Evolutionary conservation across 2,888 invertebrate species (phyloP).

Genomic region (Cheiracanthium punctorium): DNA sequence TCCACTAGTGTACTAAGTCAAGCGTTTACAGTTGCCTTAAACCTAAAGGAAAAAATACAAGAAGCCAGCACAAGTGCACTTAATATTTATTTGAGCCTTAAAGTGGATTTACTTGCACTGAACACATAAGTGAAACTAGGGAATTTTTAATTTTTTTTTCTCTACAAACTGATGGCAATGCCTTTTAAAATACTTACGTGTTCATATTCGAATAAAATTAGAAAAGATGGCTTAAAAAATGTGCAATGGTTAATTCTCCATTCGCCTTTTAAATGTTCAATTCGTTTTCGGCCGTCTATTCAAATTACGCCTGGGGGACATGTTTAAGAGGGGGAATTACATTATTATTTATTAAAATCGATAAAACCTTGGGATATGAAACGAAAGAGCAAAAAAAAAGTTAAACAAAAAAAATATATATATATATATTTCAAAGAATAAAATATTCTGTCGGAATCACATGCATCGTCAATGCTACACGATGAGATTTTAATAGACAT

Average conservation of each 20-base stretch:
- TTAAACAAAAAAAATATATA: conserved; percentile 14
- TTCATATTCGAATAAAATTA: not conserved
- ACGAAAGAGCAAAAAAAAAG: not conserved
- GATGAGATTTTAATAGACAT: conserved; percentile 66
- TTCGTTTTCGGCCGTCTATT: not conserved
- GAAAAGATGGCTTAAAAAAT: not conserved
- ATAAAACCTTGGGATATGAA: conserved; percentile 35
- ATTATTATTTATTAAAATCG: conserved; percentile 41
- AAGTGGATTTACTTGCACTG: not conserved
- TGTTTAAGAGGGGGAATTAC: conserved; percentile 19
- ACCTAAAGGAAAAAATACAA: not conserved
- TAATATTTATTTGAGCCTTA: not conserved
- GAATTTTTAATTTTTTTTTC: not conserved
- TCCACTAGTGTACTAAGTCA: too few relatives aligned
- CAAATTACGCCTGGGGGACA: conserved; percentile 7
- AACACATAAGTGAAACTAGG: not conserved
- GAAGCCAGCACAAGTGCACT: not conserved
- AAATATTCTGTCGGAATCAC: conserved; percentile 56
- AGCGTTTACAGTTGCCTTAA: too few relatives aligned
- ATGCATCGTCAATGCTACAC: conserved; percentile 18
- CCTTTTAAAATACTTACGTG: conserved; percentile 1
- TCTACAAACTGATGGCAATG: not conserved
- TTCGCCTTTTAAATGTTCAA: not conserved
- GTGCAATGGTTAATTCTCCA: not conserved
- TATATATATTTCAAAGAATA: conserved; percentile 27